phyloP scores from a whole-genome alignment of 2,113 vertebrate species.

The Erythrocercus mccallii region DNA sequence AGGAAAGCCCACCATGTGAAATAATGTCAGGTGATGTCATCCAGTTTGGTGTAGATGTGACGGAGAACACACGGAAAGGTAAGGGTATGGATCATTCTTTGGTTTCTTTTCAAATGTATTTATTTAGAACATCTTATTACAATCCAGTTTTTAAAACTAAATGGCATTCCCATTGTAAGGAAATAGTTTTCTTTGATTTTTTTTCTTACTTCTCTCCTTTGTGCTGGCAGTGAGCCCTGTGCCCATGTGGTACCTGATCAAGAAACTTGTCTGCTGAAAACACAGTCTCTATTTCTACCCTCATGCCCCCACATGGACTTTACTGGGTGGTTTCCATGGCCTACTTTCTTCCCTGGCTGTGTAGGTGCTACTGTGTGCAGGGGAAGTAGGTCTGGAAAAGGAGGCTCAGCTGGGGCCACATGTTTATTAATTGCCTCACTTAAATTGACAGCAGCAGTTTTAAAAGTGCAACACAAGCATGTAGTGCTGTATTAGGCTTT shows the following conservation, averaged over 20 bases:
- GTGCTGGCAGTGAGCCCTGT: background rate
- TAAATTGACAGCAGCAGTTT: background rate
- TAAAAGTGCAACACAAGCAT: background rate
- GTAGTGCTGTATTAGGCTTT: background rate
- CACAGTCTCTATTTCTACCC: background rate
- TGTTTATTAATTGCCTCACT: background rate
- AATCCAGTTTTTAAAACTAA: background rate
- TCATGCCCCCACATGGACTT: background rate
- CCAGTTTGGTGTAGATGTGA: slow-evolving; percentile 99
- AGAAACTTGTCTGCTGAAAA: background rate
- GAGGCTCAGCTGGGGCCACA: background rate
- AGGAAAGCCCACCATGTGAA: slow-evolving; percentile 98
- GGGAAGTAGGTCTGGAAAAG: background rate
- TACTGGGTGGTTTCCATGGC: background rate
- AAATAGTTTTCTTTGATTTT: background rate
- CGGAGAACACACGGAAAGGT: slow-evolving; percentile 99
- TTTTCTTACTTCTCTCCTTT: background rate
- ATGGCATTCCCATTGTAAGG: background rate
- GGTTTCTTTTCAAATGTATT: background rate
- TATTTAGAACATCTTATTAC: background rate
- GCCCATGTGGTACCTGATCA: background rate
- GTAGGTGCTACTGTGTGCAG: background rate
- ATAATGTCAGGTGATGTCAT: slow-evolving; percentile 98
- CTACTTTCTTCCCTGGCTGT: background rate
- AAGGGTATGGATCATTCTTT: slow-evolving; percentile 66